These are phyloP conservation scores for Platysteira castanea DNA, from an alignment of 2,113 vertebrate species.

Conservation along the genomic window DNA sequence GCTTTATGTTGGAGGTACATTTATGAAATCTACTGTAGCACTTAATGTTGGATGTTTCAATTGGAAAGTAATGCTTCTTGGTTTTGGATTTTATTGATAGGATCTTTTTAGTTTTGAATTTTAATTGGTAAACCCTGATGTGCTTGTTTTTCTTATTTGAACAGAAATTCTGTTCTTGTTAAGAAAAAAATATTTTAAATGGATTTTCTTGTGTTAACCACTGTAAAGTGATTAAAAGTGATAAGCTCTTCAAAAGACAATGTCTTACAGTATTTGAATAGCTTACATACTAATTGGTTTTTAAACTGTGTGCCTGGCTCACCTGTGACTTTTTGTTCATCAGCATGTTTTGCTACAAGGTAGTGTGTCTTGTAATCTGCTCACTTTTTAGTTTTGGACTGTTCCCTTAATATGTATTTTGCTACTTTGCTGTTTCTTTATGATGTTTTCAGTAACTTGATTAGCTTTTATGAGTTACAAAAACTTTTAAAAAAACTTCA, in stretches of 20 bases:
- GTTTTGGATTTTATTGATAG: background rate
- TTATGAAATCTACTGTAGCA: background rate
- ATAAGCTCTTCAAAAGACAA: conserved; percentile 63
- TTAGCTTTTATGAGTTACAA: background rate
- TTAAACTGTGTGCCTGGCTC: conserved; percentile 44
- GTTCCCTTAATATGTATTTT: background rate
- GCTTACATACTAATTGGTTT: conserved; percentile 62
- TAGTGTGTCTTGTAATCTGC: conserved; percentile 3
- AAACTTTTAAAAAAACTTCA: background rate
- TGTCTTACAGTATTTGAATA: conserved; percentile 61
- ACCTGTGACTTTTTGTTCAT: conserved; percentile 60
- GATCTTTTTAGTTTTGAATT: background rate
- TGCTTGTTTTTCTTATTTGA: background rate
- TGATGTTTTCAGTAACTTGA: background rate
- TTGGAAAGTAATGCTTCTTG: background rate
- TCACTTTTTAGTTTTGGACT: background rate
- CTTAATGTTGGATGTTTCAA: background rate
- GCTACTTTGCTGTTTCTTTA: background rate
- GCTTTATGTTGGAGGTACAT: background rate
- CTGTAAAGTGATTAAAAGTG: conserved; percentile 64
- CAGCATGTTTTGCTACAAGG: conserved; percentile 73
- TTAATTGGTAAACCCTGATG: background rate
- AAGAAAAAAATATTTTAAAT: conserved; percentile 47
- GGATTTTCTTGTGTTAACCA: conserved; percentile 63
- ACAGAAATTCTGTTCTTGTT: conserved; percentile 4